Base-by-base conservation (phyloP, 2,113 vertebrate species). In the Bambusicola thoracicus region DNA sequence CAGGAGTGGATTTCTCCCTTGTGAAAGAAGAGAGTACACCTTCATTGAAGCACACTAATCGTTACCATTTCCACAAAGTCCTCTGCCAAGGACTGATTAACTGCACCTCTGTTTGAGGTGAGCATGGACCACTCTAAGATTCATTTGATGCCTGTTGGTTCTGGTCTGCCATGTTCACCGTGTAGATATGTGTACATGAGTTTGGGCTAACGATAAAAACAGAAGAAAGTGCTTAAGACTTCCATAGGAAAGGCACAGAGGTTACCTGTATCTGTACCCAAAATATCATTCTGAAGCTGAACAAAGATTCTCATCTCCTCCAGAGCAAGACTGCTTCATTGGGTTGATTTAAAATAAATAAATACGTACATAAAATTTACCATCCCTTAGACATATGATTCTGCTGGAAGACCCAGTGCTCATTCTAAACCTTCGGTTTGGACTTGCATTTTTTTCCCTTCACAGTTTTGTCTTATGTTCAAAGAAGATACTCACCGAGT, bases 401-500 rank as follows among this genome's bases (percentile, higher is more conserved):
- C 30, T 10, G 13, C 24, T 40, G 27, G 46, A 34, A 46, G 48
- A 27, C 17, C 27, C 48, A 53, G 8, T 15, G 63, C 49, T 78
- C 46, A 40, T 65, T 65, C 59, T 51, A 8, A 51, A 18, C 16
- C 48, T 21, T 32, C 19, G 10, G 36, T 40, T 10, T 24, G 21
- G 49, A 21, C 21, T 40, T 22, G 17, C 6, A 9, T 24, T 34
- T 36, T 25, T 25, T 55, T 55, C 34, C 48, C 8, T 36, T 49
- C 46, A 20, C n/a, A 27, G 18, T 25, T 56, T 53, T 61, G 10
- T 48, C 49, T 51, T 25, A 53, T 34, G 29, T 24, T 41, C 51
- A 10, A 24, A 21, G 63, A 36, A 44, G 22, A 75, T 73, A 97
- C 94, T 67, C 93, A 99, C 99, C 98, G 98, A 89, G 91, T 99